Evolutionary conservation across 2,888 invertebrate species (phyloP).

Genomic region (Caenorhabditis becei): DNA sequence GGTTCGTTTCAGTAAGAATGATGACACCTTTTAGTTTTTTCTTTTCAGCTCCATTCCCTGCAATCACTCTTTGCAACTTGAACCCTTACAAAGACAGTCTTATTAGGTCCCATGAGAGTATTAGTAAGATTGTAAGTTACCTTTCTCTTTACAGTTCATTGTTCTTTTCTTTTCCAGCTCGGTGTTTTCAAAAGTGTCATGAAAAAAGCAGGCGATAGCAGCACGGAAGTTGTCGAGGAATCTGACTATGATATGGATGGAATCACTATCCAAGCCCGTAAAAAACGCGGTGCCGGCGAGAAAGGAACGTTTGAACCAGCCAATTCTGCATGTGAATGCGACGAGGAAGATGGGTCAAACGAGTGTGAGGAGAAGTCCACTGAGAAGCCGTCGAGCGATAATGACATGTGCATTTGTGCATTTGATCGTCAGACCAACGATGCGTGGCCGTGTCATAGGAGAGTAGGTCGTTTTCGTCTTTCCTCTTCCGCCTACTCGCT

Average conservation of each 20-base stretch:
- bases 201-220: slow-evolving; percentile 69
- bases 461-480: slow-evolving; percentile 19
- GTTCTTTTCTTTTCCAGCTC: slow-evolving; percentile 43
- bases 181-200: slow-evolving; percentile 73
- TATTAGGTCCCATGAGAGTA: slow-evolving; percentile 73
- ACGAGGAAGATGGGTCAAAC: slow-evolving; percentile 41
- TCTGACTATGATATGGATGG: slow-evolving; percentile 55
- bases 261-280: slow-evolving; percentile 58
- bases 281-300: slow-evolving; percentile 55
- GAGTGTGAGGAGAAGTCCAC: slow-evolving; percentile 57
- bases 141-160: neutral
- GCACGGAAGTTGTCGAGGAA: slow-evolving; percentile 36
- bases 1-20: slow-evolving; percentile 44
- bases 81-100: slow-evolving; percentile 79
- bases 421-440: slow-evolving; percentile 75
- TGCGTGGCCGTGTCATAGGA: slow-evolving; percentile 69
- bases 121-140: slow-evolving; percentile 75
- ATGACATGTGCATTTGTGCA: slow-evolving; percentile 75
- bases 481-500: slow-evolving; percentile 27
- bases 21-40: neutral
- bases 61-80: slow-evolving; percentile 79
- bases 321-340: slow-evolving; percentile 65
- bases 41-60: slow-evolving; percentile 78
- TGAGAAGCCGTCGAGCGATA: slow-evolving; percentile 48
- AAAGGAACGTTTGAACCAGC: slow-evolving; percentile 66